These are phyloP conservation scores for Acanthosepion lycidas DNA, from an alignment of 2,888 invertebrate species.

Conservation along the genomic window DNA sequence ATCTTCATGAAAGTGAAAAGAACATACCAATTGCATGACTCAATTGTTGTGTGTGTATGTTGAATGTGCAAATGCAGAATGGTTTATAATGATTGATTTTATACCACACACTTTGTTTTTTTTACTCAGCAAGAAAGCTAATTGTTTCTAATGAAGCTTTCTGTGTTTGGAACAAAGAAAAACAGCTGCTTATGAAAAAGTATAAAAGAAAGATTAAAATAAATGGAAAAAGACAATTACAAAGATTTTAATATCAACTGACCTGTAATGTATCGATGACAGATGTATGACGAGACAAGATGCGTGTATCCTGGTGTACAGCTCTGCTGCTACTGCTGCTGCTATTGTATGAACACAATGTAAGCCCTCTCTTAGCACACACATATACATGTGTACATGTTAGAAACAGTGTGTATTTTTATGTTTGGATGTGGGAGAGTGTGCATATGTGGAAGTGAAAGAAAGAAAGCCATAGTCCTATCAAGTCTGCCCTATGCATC, in stretches of 20 bases:
- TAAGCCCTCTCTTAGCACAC: background rate
- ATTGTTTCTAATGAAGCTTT: background rate
- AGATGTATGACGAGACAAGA: background rate
- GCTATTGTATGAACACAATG: conserved; percentile 33
- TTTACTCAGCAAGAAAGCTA: background rate
- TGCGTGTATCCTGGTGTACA: background rate
- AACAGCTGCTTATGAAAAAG: too few relatives aligned
- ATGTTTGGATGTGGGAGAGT: background rate
- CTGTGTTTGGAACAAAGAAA: background rate
- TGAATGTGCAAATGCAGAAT: background rate
- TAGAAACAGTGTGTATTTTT: too few relatives aligned
- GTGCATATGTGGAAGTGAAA: background rate
- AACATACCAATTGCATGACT: background rate
- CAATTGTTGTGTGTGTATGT: background rate
- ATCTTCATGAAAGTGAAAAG: background rate
- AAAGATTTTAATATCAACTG: background rate
- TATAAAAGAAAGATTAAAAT: background rate
- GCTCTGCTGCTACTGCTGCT: conserved; percentile 22
- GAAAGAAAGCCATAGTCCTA: conserved; percentile 18
- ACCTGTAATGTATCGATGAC: background rate
- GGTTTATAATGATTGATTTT: background rate
- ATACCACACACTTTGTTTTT: background rate
- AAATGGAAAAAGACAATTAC: background rate
- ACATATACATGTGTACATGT: too few relatives aligned
- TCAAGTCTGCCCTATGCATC: background rate